Evolutionary conservation across 2,888 invertebrate species (phyloP).

Genomic region (Drosophila neoperkinsi): DNA sequence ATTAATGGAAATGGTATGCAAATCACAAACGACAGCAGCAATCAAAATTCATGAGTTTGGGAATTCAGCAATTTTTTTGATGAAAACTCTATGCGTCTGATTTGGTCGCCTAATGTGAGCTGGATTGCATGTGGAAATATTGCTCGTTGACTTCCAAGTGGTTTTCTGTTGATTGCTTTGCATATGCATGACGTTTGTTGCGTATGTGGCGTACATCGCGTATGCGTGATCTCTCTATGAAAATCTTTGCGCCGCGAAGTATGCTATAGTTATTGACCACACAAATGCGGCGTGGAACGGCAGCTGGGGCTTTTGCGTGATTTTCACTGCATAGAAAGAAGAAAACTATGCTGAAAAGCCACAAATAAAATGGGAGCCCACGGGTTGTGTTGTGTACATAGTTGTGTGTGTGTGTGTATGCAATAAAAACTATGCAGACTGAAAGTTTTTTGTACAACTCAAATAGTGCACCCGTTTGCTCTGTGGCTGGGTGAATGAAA

Average conservation of each 20-base stretch:
- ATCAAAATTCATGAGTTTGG: slow-evolving; percentile 76
- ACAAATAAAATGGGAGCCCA: slow-evolving; percentile 37
- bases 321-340: slow-evolving; percentile 8
- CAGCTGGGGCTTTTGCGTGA: slow-evolving; percentile 31
- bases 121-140: slow-evolving; percentile 67
- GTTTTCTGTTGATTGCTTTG: slow-evolving; percentile 64
- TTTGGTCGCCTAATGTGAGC: slow-evolving; percentile 57
- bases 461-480: slow-evolving; percentile 32
- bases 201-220: slow-evolving; percentile 36
- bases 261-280: slow-evolving; percentile 75
- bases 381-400: background rate
- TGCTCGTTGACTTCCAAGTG: slow-evolving; percentile 48
- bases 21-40: slow-evolving; percentile 76
- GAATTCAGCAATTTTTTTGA: slow-evolving; percentile 35
- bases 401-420: background rate
- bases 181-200: slow-evolving; percentile 37
- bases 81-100: slow-evolving; percentile 21
- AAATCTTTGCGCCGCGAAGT: slow-evolving; percentile 48
- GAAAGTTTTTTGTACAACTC: slow-evolving; percentile 53
- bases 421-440: slow-evolving; percentile 60
- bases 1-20: slow-evolving; percentile 68
- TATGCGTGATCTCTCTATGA: slow-evolving; percentile 58
- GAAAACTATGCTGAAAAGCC: slow-evolving; percentile 43
- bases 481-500: slow-evolving; percentile 28
- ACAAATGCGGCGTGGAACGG: slow-evolving; percentile 32